Conservation (phyloP, 2,113 vertebrate species). For the Glareola pratincola region DNA sequence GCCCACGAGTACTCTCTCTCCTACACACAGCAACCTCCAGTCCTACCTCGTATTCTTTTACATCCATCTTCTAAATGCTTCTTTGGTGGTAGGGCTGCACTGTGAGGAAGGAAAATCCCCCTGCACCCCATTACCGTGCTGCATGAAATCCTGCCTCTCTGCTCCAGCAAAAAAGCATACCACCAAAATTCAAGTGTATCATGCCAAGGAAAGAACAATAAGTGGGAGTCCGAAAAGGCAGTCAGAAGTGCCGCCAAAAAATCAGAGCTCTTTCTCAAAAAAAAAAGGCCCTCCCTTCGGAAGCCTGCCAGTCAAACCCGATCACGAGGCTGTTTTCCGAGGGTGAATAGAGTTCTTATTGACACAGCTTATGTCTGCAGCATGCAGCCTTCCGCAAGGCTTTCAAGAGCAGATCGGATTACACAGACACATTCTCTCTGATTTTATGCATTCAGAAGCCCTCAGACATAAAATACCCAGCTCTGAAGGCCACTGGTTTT, state of each 20-base stretch:
- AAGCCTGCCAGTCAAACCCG: slow-evolving; percentile 55
- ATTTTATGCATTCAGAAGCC: slow-evolving; percentile 57
- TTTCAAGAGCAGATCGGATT: slow-evolving; percentile 68
- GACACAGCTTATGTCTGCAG: slow-evolving; percentile 64
- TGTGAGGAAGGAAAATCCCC: background rate
- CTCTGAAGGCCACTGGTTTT: background rate
- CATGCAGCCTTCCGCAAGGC: slow-evolving; percentile 46
- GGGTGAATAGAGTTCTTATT: slow-evolving; percentile 63
- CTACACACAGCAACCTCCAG: background rate
- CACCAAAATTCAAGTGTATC: background rate
- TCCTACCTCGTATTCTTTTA: slow-evolving; percentile 6
- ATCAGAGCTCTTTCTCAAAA: slow-evolving; percentile 23
- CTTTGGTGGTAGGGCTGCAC: background rate
- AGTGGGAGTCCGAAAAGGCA: background rate
- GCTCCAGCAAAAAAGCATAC: background rate
- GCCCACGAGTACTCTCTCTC: background rate
- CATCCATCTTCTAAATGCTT: slow-evolving; percentile 1
- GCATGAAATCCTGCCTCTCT: background rate
- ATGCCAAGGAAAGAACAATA: background rate
- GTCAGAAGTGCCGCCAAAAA: slow-evolving; percentile 67
- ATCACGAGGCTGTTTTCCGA: slow-evolving; percentile 62
- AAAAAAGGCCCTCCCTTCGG: slow-evolving; percentile 46
- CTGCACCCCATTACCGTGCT: background rate
- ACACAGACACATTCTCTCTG: slow-evolving; percentile 29
- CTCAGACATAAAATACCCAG: slow-evolving; percentile 41